Evolutionary conservation across 2,797 vertebrate genomes (phyloP).

Genomic region (Ara ararauna): DNA sequence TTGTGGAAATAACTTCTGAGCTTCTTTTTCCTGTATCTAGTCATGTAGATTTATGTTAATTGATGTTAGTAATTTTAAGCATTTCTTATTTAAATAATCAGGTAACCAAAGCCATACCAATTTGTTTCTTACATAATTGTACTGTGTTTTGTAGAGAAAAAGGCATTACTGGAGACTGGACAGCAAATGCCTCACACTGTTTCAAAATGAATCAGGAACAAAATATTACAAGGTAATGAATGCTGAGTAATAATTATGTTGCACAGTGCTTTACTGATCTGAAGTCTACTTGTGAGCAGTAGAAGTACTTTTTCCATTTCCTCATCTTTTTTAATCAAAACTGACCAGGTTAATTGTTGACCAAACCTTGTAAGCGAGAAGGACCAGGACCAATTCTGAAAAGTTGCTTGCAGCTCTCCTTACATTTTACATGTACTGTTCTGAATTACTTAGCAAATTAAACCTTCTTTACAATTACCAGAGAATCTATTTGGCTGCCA

Average conservation of each 20-base stretch:
- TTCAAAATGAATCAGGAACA: conserved; percentile 95
- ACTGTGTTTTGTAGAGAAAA: conserved; percentile 85
- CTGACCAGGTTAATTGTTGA: conserved; percentile 5
- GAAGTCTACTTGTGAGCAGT: background rate
- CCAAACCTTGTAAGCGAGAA: background rate
- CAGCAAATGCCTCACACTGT: conserved; percentile 96
- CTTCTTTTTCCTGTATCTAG: background rate
- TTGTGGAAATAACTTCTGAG: background rate
- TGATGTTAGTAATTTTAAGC: background rate
- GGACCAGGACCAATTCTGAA: conserved; percentile 1
- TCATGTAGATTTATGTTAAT: background rate
- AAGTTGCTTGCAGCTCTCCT: conserved; percentile 25
- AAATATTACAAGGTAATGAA: conserved; percentile 95
- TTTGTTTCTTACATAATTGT: conserved; percentile 25
- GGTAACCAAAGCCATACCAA: background rate
- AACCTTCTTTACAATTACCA: background rate
- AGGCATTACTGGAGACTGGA: conserved; percentile 98
- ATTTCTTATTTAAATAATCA: background rate
- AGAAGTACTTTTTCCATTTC: background rate
- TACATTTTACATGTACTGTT: background rate
- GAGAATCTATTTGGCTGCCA: background rate
- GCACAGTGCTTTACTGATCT: background rate
- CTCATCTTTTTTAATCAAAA: background rate
- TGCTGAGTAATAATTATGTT: background rate
- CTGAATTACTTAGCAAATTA: background rate